Percentiles rank a stretch among this genome's conserved stretches.
These are phyloP conservation scores for Lepidocyrtoides sp. DNA, from an alignment of 2,888 invertebrate species.

Conservation along the genomic window DNA sequence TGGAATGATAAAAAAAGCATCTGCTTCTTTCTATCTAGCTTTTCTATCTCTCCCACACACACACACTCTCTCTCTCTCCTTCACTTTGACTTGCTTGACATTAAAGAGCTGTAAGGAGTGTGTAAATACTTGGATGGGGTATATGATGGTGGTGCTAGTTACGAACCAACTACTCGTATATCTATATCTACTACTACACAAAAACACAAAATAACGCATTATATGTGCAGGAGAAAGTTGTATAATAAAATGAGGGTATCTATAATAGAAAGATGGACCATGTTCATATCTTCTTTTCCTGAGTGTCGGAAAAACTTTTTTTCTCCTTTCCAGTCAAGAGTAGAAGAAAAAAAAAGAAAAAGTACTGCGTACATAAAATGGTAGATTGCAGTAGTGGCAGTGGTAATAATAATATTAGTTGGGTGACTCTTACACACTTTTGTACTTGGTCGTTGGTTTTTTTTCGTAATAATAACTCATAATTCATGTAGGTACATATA, in stretches of 20 bases:
- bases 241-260: not conserved
- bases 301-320: conserved; percentile 55
- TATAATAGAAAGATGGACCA: not conserved
- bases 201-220: not conserved
- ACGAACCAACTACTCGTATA: not conserved
- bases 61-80: conserved; percentile 11
- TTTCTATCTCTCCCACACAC: conserved; percentile 35
- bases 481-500: conserved; percentile 64
- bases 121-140: not conserved
- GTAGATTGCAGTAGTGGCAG: conserved; percentile 11
- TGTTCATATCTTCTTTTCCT: not conserved
- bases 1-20: conserved; percentile 77
- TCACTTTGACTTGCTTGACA: conserved; percentile 72
- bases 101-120: conserved; percentile 29
- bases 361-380: not conserved
- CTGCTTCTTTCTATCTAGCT: conserved; percentile 74
- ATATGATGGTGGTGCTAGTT: not conserved
- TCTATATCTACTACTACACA: not conserved
- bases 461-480: conserved; percentile 62
- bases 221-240: conserved; percentile 19
- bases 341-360: conserved; percentile 11
- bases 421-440: too few relatives aligned
- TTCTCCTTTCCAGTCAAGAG: conserved; percentile 54
- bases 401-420: too few relatives aligned
- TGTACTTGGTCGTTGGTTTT: not conserved